These are phyloP conservation scores for Pygocentrus nattereri DNA, from an alignment of 2,797 vertebrate species.

Conservation along the genomic window DNA sequence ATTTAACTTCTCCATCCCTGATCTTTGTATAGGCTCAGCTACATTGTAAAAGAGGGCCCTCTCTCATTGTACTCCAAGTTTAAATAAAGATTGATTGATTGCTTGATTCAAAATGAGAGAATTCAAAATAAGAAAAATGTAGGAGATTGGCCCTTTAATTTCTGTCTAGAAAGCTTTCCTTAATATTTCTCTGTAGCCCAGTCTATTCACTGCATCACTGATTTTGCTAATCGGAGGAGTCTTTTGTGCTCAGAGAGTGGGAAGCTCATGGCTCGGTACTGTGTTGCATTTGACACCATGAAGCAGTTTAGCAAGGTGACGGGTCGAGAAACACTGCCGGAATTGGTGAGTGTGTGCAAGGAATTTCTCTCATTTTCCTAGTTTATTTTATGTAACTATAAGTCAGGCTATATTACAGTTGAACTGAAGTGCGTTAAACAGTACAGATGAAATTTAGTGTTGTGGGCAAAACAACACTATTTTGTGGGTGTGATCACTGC, in stretches of 20 bases:
- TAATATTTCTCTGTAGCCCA: neutral
- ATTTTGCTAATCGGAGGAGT: neutral
- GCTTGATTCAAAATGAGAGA: no score
- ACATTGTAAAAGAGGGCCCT: no score
- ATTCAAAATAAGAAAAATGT: no score
- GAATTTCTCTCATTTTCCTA: neutral
- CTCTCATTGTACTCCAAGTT: no score
- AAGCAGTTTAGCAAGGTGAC: slow-evolving; percentile 87
- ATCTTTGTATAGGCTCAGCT: no score
- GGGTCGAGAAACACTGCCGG: slow-evolving; percentile 89
- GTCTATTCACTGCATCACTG: neutral
- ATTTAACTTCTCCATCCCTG: no score
- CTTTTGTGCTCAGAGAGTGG: slow-evolving; percentile 82
- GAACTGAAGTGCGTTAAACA: neutral
- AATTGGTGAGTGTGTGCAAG: slow-evolving; percentile 83
- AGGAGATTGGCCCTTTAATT: no score
- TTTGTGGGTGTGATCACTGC: no score
- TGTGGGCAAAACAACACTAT: no score
- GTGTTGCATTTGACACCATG: slow-evolving; percentile 95
- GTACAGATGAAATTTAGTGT: no score
- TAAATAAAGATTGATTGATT: no score
- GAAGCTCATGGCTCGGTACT: slow-evolving; percentile 94
- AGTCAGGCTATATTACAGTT: neutral
- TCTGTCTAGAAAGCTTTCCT: no score
- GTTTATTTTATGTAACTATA: neutral